Evolutionary conservation across 53 echinoderm and acorn worm species (phyloP).

Genomic region (Antedon mediterranea): DNA sequence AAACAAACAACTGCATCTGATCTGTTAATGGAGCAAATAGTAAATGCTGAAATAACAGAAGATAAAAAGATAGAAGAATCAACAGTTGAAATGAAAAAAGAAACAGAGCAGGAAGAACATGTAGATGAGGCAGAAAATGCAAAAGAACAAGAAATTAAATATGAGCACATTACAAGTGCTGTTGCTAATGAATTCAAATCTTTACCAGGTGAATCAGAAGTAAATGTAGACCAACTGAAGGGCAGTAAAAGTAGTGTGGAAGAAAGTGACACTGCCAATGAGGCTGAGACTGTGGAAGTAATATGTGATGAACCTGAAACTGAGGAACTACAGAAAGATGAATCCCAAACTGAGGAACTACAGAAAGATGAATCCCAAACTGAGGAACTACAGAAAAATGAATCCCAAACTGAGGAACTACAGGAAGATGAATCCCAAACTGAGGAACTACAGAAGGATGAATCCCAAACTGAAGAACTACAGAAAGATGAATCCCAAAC

Average conservation of each 20-base stretch:
- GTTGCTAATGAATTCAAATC: background rate
- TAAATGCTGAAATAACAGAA: background rate
- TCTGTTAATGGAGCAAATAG: too few species aligned
- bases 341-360: background rate
- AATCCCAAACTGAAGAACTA: too few species aligned
- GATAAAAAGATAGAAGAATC: background rate
- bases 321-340: background rate
- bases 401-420: too few species aligned
- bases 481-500: too few species aligned
- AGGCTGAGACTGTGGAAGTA: background rate
- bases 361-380: too few species aligned
- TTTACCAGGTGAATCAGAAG: background rate
- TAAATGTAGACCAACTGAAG: background rate
- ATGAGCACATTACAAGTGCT: background rate
- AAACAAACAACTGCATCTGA: too few species aligned
- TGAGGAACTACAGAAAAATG: conserved; percentile 12
- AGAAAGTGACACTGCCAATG: background rate
- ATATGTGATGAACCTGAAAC: conserved; percentile 5
- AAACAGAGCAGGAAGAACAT: background rate
- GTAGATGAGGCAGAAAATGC: too few species aligned
- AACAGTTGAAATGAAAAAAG: background rate
- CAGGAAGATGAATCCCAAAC: too few species aligned
- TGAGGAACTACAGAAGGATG: conserved; percentile 1
- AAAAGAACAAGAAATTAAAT: background rate
- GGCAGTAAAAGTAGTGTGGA: background rate